These are phyloP conservation scores for Empis stercorea DNA, from an alignment of 2,888 invertebrate genomes.

Conservation along the genomic window DNA sequence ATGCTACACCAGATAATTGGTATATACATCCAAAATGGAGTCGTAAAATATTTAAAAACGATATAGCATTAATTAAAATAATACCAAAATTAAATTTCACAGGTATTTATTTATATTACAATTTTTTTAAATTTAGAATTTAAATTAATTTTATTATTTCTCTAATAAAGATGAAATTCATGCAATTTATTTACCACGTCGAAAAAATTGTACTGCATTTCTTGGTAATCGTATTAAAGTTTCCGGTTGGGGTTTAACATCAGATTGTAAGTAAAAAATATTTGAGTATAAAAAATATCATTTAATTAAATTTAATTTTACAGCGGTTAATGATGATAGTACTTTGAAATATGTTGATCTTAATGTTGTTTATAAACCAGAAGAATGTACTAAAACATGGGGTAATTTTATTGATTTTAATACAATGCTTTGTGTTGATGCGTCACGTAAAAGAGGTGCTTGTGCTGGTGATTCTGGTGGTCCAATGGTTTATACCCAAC, in stretches of 20 bases:
- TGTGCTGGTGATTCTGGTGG: not conserved
- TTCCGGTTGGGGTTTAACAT: not conserved
- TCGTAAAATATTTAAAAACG: not conserved
- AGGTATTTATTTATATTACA: too few relatives aligned
- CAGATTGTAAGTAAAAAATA: not conserved
- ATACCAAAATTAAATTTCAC: not conserved
- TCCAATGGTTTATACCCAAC: constrained; percentile 22
- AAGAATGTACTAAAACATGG: not conserved
- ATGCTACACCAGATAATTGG: not conserved
- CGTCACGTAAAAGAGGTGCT: not conserved
- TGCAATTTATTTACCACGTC: not conserved
- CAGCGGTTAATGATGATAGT: not conserved
- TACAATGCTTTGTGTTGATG: not conserved
- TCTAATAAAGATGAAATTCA: not conserved
- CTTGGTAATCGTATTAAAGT: not conserved
- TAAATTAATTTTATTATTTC: not conserved
- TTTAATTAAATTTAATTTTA: too few relatives aligned
- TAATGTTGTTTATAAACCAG: not conserved
- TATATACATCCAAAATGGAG: not conserved
- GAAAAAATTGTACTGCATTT: not conserved
- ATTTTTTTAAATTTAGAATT: not conserved
- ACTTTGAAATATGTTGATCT: not conserved
- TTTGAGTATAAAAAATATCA: too few relatives aligned
- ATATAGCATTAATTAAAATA: not conserved
- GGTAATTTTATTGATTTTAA: not conserved